phyloP scores from a whole-genome alignment of 2,113 vertebrate species.

The Tyrannus savana region DNA sequence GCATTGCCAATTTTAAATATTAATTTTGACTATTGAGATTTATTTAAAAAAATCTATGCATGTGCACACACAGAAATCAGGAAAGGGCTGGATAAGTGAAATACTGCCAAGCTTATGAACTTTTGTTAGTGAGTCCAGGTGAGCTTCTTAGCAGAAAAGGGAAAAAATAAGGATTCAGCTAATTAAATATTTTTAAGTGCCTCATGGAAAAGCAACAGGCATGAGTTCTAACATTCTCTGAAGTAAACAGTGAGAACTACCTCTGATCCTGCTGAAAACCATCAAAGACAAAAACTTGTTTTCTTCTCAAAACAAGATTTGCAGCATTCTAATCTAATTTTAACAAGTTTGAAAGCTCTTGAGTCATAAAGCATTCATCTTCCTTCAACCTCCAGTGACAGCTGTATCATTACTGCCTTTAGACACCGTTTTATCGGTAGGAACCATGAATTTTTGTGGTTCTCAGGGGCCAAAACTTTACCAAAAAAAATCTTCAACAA shows the following conservation, averaged over 20 bases:
- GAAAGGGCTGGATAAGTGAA: slow-evolving; percentile 59
- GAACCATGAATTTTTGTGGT: not conserved
- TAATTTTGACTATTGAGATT: slow-evolving; percentile 17
- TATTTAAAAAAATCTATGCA: slow-evolving; percentile 30
- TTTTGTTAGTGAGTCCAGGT: slow-evolving; percentile 66
- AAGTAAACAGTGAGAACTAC: not conserved
- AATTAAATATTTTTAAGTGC: not conserved
- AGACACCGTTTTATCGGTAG: not conserved
- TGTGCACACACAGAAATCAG: slow-evolving; percentile 60
- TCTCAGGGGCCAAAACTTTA: not conserved
- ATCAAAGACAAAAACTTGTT: not conserved
- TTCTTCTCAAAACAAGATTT: slow-evolving; percentile 13
- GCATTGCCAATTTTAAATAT: slow-evolving; percentile 67
- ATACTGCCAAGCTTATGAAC: slow-evolving; percentile 52
- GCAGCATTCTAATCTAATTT: slow-evolving; percentile 23
- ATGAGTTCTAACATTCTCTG: not conserved
- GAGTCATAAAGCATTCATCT: not conserved
- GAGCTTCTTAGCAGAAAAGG: slow-evolving; percentile 28
- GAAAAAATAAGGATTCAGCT: not conserved
- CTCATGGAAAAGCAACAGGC: not conserved
- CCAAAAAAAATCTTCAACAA: not conserved
- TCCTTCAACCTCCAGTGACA: not conserved
- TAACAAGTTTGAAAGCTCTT: slow-evolving; percentile 4
- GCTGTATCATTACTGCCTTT: not conserved
- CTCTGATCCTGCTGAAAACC: slow-evolving; percentile 11